Evolutionary conservation across 1,140 invertebrate genomes (phyloP), one percentile per base, ranked within the genome.

Genomic region (Trinorchestia longiramus): DNA sequence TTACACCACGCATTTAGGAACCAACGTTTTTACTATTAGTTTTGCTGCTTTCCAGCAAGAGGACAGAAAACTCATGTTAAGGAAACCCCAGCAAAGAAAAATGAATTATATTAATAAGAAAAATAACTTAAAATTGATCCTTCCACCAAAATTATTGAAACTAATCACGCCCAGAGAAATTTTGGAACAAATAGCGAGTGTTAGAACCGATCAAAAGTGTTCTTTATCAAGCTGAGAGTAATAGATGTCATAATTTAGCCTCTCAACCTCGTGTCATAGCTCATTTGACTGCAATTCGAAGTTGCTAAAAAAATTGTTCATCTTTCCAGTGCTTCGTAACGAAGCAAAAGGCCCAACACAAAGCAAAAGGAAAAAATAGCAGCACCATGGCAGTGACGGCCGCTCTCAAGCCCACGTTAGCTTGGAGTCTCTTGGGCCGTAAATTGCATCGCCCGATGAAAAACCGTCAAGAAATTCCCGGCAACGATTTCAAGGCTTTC

Each of bases 401-500:
- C 62, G 62, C 62, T 77, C 62, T 77, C 62, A 36, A 77, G 62
- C 62, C 36, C 62, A 1, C 8, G 62, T 77, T 77, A 77, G 62
- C 62, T 23, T 23, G 62, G 62, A 77, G 62, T 77, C 62, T 77
- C 62, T 28, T 77, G 62, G 62, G 62, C 62, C 62, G 62, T 77
- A 77, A 77, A 77, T 77, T 77, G 62, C 62, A 36, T 77, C 11
- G 62, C 62, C 62, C 62, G 62, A 77, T 77, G 62, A 77, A 77
- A 77, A 77, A 77, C 62, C 62, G 62, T 77, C 62, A 77, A 77
- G 62, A 77, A 77, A 77, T 77, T 77, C 62, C 62, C 62, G 62
- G 62, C 62, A 15, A 77, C 62, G 11, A 77, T 77, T 77, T 77
- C 62, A 77, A 36, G 62, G 28, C 62, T 28, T 36, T 3, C 28